Evolutionary conservation across 1,140 invertebrate species (phyloP).

Genomic region (Diuraphis noxia): DNA sequence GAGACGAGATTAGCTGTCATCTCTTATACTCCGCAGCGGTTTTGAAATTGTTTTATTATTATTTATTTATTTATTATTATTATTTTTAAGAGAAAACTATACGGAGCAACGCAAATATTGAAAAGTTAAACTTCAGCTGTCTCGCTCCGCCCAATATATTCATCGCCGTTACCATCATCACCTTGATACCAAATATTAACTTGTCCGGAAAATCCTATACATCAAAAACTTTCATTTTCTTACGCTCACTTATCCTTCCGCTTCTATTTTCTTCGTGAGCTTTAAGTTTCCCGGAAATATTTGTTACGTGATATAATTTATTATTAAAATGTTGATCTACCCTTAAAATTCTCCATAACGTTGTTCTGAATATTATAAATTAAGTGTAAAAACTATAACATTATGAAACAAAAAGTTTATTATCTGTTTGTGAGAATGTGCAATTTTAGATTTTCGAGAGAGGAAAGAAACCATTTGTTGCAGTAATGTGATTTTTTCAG

Average conservation of each 20-base stretch:
- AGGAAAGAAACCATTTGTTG: neutral
- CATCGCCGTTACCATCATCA: neutral
- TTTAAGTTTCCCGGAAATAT: neutral
- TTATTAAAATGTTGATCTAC: neutral
- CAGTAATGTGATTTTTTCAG: neutral
- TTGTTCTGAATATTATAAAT: neutral
- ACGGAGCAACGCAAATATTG: neutral
- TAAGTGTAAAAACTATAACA: neutral
- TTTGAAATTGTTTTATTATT: slow-evolving; percentile 32
- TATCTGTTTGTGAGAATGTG: neutral
- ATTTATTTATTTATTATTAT: slow-evolving; percentile 2
- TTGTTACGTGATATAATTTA: neutral
- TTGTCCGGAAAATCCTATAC: slow-evolving; percentile 24
- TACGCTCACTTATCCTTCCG: neutral
- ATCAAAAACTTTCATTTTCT: slow-evolving; percentile 26
- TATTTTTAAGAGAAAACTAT: neutral
- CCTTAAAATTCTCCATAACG: neutral
- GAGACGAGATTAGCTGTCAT: slow-evolving; percentile 47
- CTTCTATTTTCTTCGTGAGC: neutral
- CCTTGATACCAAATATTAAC: slow-evolving; percentile 25
- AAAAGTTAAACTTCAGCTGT: slow-evolving; percentile 24
- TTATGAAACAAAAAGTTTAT: neutral
- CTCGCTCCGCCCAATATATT: neutral
- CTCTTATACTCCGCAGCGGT: slow-evolving; percentile 1
- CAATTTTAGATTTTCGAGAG: neutral